phyloP scores from a whole-genome alignment of 2,888 invertebrate species.

The Eurytoma californica region DNA sequence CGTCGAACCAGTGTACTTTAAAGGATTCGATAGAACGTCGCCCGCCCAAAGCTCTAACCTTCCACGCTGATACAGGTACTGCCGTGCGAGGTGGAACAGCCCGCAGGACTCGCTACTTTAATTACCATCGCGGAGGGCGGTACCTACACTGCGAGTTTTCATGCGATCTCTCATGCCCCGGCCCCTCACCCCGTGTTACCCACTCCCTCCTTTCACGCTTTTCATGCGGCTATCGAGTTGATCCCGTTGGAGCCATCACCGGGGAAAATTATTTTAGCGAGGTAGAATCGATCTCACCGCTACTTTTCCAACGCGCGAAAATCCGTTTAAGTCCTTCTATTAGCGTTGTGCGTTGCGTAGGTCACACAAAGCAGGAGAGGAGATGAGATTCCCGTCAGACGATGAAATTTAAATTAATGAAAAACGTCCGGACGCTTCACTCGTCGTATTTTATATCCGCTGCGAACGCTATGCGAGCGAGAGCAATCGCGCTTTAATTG shows the following conservation, averaged over 20 bases:
- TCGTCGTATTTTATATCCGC: too few relatives aligned
- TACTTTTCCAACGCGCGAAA: too few relatives aligned
- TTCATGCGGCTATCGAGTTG: background rate
- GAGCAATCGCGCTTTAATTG: too few relatives aligned
- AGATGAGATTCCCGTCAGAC: background rate
- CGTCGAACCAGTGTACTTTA: conserved; percentile 7
- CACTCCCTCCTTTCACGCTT: background rate
- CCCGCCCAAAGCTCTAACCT: conserved; percentile 12
- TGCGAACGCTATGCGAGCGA: background rate
- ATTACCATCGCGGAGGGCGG: conserved; percentile 57
- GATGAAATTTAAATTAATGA: too few relatives aligned
- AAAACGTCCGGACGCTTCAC: too few relatives aligned
- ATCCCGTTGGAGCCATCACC: too few relatives aligned
- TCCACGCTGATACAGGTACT: background rate
- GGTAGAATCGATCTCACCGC: too few relatives aligned
- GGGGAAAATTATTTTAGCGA: too few relatives aligned
- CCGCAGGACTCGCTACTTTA: conserved; percentile 49
- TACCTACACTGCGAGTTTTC: conserved; percentile 52
- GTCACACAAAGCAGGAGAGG: background rate
- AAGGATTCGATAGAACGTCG: conserved; percentile 57
- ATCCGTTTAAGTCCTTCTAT: too few relatives aligned
- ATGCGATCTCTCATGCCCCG: conserved; percentile 40
- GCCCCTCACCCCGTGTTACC: background rate
- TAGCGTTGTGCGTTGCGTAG: too few relatives aligned
- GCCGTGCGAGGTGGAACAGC: background rate